Conservation (phyloP, 2,113 vertebrate genomes). For the Plecturocebus donacophilus region DNA sequence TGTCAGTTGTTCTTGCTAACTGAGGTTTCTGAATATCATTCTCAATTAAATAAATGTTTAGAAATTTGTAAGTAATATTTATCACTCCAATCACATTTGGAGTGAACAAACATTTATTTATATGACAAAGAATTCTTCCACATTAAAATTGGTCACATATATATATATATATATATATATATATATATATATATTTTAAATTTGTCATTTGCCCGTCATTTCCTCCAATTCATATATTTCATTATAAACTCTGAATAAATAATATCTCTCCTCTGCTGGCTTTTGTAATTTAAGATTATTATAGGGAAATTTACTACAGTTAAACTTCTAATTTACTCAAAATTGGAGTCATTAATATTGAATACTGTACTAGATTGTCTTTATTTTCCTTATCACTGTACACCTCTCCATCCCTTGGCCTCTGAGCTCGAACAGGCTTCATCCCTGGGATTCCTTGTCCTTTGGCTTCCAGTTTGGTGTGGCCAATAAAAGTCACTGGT, state of each 20-base stretch:
- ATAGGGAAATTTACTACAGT: background rate
- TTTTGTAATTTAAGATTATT: background rate
- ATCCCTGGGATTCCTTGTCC: background rate
- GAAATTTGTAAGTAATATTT: background rate
- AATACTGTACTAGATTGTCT: background rate
- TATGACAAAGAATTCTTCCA: background rate
- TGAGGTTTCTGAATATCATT: background rate
- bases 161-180: no score
- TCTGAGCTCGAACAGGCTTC: background rate
- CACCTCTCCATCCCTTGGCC: background rate
- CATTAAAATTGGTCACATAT: background rate
- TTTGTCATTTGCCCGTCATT: background rate
- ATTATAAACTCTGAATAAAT: background rate
- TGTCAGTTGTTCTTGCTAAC: background rate
- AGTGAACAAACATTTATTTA: background rate
- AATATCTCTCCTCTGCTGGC: background rate
- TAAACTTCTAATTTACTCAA: background rate
- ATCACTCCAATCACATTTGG: background rate
- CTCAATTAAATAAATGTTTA: background rate
- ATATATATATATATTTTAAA: background rate
- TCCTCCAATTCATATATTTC: background rate
- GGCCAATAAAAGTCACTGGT: background rate
- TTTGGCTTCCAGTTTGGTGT: background rate
- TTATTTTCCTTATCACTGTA: background rate
- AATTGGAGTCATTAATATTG: background rate